Conservation (phyloP, 2,797 vertebrate genomes). For the Syngnathus rostellatus region DNA sequence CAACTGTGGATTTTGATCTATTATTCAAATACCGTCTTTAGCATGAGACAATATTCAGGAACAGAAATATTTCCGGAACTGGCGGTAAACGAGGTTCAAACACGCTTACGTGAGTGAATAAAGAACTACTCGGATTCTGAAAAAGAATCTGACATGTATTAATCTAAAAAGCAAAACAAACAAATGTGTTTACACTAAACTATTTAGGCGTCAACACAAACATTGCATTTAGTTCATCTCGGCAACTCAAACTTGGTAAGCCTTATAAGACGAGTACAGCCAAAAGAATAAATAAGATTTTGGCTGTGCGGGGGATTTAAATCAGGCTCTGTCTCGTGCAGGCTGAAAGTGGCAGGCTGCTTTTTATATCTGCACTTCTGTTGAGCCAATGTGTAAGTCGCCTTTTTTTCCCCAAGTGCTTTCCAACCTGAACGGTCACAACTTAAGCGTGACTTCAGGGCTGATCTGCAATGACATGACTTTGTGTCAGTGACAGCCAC, state of each 20-base stretch:
- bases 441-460: slow-evolving; percentile 35
- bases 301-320: slow-evolving; percentile 44
- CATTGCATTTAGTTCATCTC: slow-evolving; percentile 44
- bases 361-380: slow-evolving; percentile 57
- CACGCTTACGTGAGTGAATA: slow-evolving; percentile 1
- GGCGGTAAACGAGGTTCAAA: not conserved
- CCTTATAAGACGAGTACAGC: slow-evolving; percentile 32
- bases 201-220: slow-evolving; percentile 6
- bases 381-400: slow-evolving; percentile 55
- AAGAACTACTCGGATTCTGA: no score
- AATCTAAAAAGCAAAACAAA: slow-evolving; percentile 9
- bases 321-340: slow-evolving; percentile 34
- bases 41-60: not conserved
- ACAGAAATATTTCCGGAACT: not conserved
- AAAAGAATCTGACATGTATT: not conserved
- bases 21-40: not conserved
- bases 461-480: slow-evolving; percentile 54
- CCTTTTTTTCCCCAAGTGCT: slow-evolving; percentile 44
- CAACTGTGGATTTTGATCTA: not conserved
- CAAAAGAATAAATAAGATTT: slow-evolving; percentile 23
- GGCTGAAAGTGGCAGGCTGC: slow-evolving; percentile 40
- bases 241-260: slow-evolving; percentile 45
- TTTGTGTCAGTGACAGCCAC: slow-evolving; percentile 43
- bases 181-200: not conserved
- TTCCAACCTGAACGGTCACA: slow-evolving; percentile 39